Base-by-base conservation (phyloP, 2,113 vertebrate genomes). In the Saccopteryx bilineata region DNA sequence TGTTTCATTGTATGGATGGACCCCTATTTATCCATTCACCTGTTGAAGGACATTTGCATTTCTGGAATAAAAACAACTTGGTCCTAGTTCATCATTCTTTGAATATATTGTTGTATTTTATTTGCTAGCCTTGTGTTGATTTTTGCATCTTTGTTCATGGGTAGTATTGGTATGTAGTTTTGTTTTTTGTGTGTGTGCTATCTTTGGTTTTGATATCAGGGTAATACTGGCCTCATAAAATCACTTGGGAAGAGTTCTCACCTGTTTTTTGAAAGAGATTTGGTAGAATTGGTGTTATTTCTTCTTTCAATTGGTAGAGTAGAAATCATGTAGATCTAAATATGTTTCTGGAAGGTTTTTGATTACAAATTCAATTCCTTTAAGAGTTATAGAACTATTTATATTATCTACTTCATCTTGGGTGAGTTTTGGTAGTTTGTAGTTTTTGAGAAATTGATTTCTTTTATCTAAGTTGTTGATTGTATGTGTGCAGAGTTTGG, bases 301-400 rank as follows among this genome's bases (percentile, higher is more conserved):
- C 21, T 61, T 90, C 48, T 79, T 91, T 68, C 31, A 68, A 66
- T 52, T 71, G 54, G 69, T 71, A 50, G 7, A 68, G n/a, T 17
- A 39, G 23, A 84, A 60, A 31, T 31, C 39, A 24, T 28, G 21
- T 10, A 12, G 52, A 50, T 39, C 58, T 60, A 33, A 31, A 15
- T 61, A 21, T 68, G 46, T 87, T 93, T 66, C 11, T 63, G 31
- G 21, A 46, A 83, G 60, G 24, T 19, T 88, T 78, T 87, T 24
- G 68, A 46, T 52, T 69, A 76, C 17, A 46, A 87, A 68, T 95
- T 79, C 31, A 68, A 65, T 72, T 93, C 72, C 54, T 83, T 76
- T 78, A 58, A 61, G 72, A 60, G 50, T 24, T 71, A n/a, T 23
- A 61, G 23, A 82, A 60, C 48, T 52, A 12, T 56, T 71, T 5